A percentile compares a stretch with the other conserved stretches of the same genome.
These are phyloP conservation scores for Poeciliopsis presidionis DNA, from an alignment of 2,797 vertebrate genomes.

Conservation along the genomic window DNA sequence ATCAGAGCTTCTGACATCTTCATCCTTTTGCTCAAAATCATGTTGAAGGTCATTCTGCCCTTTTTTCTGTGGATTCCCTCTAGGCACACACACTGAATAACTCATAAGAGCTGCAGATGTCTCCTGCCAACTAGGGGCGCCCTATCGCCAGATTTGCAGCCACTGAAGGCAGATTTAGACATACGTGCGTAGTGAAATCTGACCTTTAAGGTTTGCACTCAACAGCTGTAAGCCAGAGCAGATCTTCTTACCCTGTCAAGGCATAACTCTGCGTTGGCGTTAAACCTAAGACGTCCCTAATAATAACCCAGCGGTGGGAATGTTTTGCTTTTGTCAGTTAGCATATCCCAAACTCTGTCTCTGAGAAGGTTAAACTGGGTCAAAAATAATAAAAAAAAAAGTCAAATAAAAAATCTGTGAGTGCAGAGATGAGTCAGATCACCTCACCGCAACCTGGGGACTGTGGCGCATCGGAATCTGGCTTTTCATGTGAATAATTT, in stretches of 20 bases:
- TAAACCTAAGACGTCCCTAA: slow-evolving; percentile 61
- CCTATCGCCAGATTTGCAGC: slow-evolving; percentile 40
- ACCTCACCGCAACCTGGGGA: background rate
- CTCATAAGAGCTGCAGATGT: slow-evolving; percentile 21
- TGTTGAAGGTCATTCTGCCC: slow-evolving; percentile 30
- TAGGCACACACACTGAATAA: background rate
- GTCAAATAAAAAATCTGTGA: background rate
- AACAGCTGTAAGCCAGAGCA: slow-evolving; percentile 63
- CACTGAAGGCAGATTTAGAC: slow-evolving; percentile 30
- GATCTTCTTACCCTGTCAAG: slow-evolving; percentile 61
- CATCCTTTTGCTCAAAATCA: slow-evolving; percentile 23
- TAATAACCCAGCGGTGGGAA: slow-evolving; percentile 60
- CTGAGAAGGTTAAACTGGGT: slow-evolving; percentile 42
- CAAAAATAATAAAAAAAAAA: slow-evolving; percentile 4
- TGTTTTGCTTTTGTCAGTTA: slow-evolving; percentile 35
- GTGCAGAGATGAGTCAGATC: background rate
- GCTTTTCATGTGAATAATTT: slow-evolving; percentile 53
- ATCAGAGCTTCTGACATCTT: slow-evolving; percentile 34
- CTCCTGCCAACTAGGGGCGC: slow-evolving; percentile 60
- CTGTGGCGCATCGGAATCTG: slow-evolving; percentile 12
- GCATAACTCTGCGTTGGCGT: slow-evolving; percentile 56
- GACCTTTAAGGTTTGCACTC: slow-evolving; percentile 45
- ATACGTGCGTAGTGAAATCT: slow-evolving; percentile 55
- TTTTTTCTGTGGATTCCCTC: background rate
- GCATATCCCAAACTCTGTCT: slow-evolving; percentile 5